phyloP scores from a whole-genome alignment of 1,140 invertebrate species.

The Amphibalanus amphitrite region DNA sequence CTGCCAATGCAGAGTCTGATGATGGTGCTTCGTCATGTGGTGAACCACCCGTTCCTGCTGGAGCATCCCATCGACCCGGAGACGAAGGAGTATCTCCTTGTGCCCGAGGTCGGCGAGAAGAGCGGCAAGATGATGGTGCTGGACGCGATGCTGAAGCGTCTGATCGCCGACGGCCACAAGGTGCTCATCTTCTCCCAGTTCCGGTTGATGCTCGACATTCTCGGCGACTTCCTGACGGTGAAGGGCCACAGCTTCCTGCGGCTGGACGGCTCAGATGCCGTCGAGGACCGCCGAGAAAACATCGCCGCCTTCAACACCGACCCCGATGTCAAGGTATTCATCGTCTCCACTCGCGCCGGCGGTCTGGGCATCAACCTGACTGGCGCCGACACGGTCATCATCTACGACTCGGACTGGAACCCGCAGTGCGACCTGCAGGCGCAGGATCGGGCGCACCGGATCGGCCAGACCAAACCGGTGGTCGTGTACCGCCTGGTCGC shows the following conservation, averaged over 20 bases:
- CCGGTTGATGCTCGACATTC: constrained; percentile 31
- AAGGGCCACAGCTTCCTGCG: constrained; percentile 27
- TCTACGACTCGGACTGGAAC: constrained; percentile 84
- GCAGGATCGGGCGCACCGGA: constrained; percentile 56
- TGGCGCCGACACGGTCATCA: constrained; percentile 80
- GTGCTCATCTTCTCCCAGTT: constrained; percentile 38
- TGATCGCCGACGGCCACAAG: constrained; percentile 48
- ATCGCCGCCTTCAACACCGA: constrained; percentile 61
- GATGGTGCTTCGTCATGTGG: constrained; percentile 43
- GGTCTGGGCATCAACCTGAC: constrained; percentile 85
- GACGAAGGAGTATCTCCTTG: not conserved
- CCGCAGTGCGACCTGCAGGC: constrained; percentile 59
- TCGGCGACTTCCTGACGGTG: constrained; percentile 26
- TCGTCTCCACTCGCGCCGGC: constrained; percentile 65
- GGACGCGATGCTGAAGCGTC: constrained; percentile 52
- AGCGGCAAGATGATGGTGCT: constrained; percentile 72
- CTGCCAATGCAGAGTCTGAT: constrained; percentile 23
- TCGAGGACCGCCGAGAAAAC: constrained; percentile 44
- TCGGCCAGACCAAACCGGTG: constrained; percentile 55
- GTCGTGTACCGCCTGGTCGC: constrained; percentile 47
- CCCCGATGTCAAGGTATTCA: constrained; percentile 55
- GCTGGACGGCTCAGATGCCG: constrained; percentile 30
- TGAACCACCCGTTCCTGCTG: constrained; percentile 54
- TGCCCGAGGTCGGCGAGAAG: constrained; percentile 40
- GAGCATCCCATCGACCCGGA: constrained; percentile 27